phyloP scores from a whole-genome alignment of 1,140 invertebrate genomes.

The Eueides isabella region DNA sequence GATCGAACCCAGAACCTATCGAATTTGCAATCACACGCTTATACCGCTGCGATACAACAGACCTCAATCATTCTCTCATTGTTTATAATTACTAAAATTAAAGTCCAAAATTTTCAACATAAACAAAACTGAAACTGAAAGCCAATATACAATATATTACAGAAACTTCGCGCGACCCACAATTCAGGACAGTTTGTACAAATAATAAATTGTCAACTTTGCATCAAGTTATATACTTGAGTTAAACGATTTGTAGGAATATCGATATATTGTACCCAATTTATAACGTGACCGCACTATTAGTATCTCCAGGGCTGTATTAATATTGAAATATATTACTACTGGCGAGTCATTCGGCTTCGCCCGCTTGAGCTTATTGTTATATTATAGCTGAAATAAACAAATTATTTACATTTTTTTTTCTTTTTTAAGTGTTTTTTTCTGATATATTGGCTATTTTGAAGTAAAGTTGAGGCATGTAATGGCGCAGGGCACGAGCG shows the following conservation, averaged over 20 bases:
- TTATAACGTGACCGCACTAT: conserved; percentile 32
- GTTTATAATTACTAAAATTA: not conserved
- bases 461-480: no score
- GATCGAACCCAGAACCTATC: no score
- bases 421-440: no score
- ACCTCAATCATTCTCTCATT: no score
- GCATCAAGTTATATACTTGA: conserved; percentile 20
- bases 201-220: conserved; percentile 29
- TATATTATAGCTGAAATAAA: no score
- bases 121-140: conserved; percentile 5
- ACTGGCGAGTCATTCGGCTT: no score
- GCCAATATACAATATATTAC: conserved; percentile 1
- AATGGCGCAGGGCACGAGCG: no score
- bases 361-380: not conserved
- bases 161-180: not conserved
- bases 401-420: no score
- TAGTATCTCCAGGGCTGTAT: conserved; percentile 25
- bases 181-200: conserved; percentile 23
- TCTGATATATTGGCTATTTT: no score
- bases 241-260: conserved; percentile 32
- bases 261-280: conserved; percentile 35
- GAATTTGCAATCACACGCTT: no score
- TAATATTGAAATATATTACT: conserved; percentile 1
- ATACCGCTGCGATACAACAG: no score
- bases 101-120: not conserved